Conservation (phyloP, 2,888 invertebrate species). For the Zelleria hepariella region DNA sequence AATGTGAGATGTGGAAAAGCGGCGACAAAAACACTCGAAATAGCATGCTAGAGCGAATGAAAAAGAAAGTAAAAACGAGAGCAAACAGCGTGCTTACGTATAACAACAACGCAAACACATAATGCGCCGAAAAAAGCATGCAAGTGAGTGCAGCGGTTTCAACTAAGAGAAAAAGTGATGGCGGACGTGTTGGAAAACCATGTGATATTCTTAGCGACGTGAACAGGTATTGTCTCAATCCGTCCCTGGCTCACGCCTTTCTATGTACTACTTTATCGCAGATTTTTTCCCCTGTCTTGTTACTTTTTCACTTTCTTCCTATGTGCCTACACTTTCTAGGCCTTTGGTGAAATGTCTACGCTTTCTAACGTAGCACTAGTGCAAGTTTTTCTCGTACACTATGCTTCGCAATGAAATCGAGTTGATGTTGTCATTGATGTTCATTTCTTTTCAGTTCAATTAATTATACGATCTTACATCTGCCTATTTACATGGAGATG, state of each 20-base stretch:
- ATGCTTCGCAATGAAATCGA: conserved; percentile 62
- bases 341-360: conserved; percentile 66
- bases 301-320: conserved; percentile 69
- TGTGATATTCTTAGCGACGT: conserved; percentile 25
- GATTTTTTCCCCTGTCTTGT: conserved; percentile 43
- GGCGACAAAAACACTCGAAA: conserved; percentile 27
- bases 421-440: conserved; percentile 40
- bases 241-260: conserved; percentile 35
- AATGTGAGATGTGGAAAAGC: not conserved
- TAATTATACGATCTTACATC: not conserved
- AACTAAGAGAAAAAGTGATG: conserved; percentile 60
- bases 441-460: conserved; percentile 4
- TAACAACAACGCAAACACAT: conserved; percentile 58
- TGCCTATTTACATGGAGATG: not conserved
- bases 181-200: conserved; percentile 45
- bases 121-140: conserved; percentile 43
- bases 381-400: conserved; percentile 62
- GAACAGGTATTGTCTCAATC: conserved; percentile 42
- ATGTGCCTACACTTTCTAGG: conserved; percentile 68
- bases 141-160: conserved; percentile 44
- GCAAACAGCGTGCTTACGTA: conserved; percentile 32
- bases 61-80: conserved; percentile 71
- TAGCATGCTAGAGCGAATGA: conserved; percentile 63
- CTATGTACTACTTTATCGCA: conserved; percentile 41
- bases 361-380: conserved; percentile 67